Base-by-base conservation (phyloP, 2,797 vertebrate species). In the Tolypeutes matacus region DNA sequence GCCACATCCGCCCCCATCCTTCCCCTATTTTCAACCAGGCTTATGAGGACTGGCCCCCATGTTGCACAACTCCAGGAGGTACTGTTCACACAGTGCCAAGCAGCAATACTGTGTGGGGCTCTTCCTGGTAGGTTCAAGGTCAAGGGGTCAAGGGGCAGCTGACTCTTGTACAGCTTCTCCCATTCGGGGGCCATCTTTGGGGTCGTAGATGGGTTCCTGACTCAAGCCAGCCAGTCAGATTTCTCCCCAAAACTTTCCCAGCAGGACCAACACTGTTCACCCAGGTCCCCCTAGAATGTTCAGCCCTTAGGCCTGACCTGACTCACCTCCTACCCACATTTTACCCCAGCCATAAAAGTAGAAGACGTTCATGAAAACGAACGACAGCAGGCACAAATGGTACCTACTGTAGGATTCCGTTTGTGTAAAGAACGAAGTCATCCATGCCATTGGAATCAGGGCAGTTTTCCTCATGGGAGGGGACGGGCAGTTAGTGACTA, bases 11-110 rank as follows among this genome's bases (percentile, higher is more conserved):
- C n/a, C n/a, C n/a, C n/a, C n/a, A n/a, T 20, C 7, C 18, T 7
- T 56, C 62, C 21, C n/a, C 18, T 62, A 29, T 53, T 46, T n/a
- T 72, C 90, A 7, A 9, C 72, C 46, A 84, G 73, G n/a, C 58
- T 3, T 4, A n/a, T 64, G 65, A 75, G 56, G 23, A 11, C 36
- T 14, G 17, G 56, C 58, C 8, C 1, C 65, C 25, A 1, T 1
- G 3, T 8, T 1, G 12, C 36, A 58, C 58, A 29, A 6, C 39
- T 60, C 58, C 36, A 36, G 85, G 46, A 62, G 56, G 56, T 0
- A 0, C 70, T 31, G 1, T 51, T 60, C 83, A 7, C 29, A 2
- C 10, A 4, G 18, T 0, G 1, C 39, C 20, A 1, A 1, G 9
- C 25, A 2, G 39, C 7, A 36, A 58, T 23, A 4, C 7, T 3